Conservation (phyloP, 2,888 invertebrate genomes). For the Drosophila neonasuta region DNA sequence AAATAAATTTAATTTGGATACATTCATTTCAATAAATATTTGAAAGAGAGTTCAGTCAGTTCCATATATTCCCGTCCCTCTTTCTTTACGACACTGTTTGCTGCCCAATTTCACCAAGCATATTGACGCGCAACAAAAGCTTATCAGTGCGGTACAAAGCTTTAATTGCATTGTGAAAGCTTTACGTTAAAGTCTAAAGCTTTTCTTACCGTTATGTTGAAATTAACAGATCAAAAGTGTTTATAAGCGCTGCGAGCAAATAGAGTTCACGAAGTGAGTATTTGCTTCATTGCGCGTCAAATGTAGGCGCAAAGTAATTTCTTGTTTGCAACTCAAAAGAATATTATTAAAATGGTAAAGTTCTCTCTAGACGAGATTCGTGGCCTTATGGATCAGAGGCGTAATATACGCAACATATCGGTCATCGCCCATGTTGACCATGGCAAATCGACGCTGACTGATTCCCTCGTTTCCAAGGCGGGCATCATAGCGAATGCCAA, state of each 20-base stretch:
- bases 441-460: conserved; percentile 99
- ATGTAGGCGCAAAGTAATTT: conserved; percentile 28
- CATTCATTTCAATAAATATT: neutral
- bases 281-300: conserved; percentile 16
- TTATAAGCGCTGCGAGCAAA: conserved; percentile 20
- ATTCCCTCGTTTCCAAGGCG: conserved; percentile 98
- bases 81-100: conserved; percentile 8
- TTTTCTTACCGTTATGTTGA: conserved; percentile 29
- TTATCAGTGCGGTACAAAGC: neutral
- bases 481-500: conserved; percentile 99
- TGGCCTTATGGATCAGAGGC: conserved; percentile 99
- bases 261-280: conserved; percentile 2
- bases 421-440: conserved; percentile 99
- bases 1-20: neutral
- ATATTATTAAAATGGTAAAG: conserved; percentile 36
- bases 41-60: neutral
- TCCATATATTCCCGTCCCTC: neutral
- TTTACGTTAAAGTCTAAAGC: conserved; percentile 5
- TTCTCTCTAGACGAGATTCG: conserved; percentile 93
- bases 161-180: conserved; percentile 3
- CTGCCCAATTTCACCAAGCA: conserved; percentile 21
- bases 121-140: conserved; percentile 15
- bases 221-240: conserved; percentile 19
- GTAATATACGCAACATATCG: conserved; percentile 99
- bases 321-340: conserved; percentile 1